These are phyloP conservation scores for Siniperca undulata DNA, from an alignment of 2,797 vertebrate species.

Conservation along the genomic window DNA sequence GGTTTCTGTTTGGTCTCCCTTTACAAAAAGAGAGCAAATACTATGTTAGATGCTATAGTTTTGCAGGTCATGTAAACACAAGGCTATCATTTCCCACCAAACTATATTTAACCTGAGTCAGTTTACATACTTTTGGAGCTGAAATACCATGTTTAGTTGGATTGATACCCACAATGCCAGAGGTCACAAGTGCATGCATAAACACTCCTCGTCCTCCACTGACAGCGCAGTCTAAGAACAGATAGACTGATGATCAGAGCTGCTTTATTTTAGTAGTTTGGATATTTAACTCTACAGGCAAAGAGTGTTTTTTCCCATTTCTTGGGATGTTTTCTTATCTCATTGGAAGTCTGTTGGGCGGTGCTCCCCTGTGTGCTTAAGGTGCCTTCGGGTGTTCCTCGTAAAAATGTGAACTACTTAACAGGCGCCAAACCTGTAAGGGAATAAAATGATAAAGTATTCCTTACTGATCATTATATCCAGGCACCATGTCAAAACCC, in stretches of 20 bases:
- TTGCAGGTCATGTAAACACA: conserved; percentile 11
- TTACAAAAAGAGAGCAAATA: neutral
- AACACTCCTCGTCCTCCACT: neutral
- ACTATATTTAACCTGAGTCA: conserved; percentile 10
- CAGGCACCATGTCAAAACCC: neutral
- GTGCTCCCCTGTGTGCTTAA: conserved; percentile 20
- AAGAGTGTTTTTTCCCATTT: neutral
- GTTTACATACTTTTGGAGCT: neutral
- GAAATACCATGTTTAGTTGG: conserved; percentile 8
- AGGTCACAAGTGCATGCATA: neutral
- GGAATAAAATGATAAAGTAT: neutral
- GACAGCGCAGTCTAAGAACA: neutral
- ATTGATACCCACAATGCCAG: conserved; percentile 2
- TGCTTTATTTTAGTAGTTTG: neutral
- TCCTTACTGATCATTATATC: neutral
- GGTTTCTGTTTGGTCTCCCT: neutral
- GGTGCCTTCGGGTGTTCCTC: conserved; percentile 39
- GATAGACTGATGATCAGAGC: neutral
- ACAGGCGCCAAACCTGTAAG: neutral
- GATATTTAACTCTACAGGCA: rapidly evolving
- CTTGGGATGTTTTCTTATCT: conserved; percentile 28
- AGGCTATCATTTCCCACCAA: neutral
- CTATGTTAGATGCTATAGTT: neutral
- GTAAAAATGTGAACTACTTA: conserved; percentile 32
- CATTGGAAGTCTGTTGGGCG: conserved; percentile 30